Evolutionary conservation across 2,797 vertebrate species (phyloP), one percentile per base, ranked within the genome.

Genomic region (Pipistrellus kuhlii): DNA sequence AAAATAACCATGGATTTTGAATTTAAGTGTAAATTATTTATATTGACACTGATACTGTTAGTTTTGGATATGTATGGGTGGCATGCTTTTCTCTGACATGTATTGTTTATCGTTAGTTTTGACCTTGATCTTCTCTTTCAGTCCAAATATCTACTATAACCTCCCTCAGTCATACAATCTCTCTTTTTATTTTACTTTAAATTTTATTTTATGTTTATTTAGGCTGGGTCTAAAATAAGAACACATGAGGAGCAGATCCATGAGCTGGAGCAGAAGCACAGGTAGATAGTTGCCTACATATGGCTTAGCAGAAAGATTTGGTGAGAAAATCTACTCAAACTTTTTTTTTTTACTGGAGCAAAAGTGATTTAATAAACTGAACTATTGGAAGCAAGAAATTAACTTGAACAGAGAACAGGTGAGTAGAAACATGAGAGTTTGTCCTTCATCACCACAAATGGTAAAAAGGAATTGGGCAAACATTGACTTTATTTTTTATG

Each of bases 131-230:
- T 59, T 73, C 21, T 75, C 3, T 41, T 82, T 86, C 20, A 17
- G 20, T 41, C 5, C 30, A 93, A 89, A 68, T 25, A 62, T 6
- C 38, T 93, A n/a, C 18, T 75, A 35, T 4, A 51, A 27, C 41
- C 6, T 80, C 35, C 13, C 13, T 53, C 11, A 17, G 41, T 64
- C 21, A 92, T 25, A 11, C n/a, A 51, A 7, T 14, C 2, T 15
- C 38, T 55, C 25, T 32, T 89, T 88, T 44, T 77, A 94, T 57
- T 89, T 94, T 38, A 76, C 44, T 64, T 76, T 35, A 76, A 53
- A 62, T 82, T 84, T 82, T 48, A 44, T 6, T 35, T 77, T 72
- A 41, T 12, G 75, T n/a, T 71, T 64, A 81, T 71, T 84, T 87
- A 44, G 12, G 0, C 15, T 76, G 14, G 12, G 10, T 25, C 21